These are phyloP conservation scores for Capromys pilorides DNA, from an alignment of 2,797 vertebrate genomes.

Conservation along the genomic window DNA sequence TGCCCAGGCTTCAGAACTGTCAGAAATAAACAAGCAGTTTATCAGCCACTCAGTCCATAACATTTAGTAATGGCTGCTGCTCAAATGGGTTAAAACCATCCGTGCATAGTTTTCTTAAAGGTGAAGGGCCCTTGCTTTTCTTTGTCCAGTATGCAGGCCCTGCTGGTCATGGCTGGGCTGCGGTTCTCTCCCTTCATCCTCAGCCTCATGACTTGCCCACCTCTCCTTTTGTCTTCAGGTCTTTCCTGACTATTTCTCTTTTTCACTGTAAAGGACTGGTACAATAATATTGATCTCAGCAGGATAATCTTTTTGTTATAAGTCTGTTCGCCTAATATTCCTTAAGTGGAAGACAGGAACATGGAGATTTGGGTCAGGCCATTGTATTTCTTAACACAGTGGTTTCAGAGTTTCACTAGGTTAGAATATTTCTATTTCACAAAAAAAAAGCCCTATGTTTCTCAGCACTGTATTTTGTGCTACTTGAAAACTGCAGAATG, in stretches of 20 bases:
- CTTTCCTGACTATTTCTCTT: neutral
- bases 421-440: neutral
- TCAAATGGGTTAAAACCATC: neutral
- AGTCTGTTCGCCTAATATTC: neutral
- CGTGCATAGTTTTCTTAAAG: neutral
- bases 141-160: neutral
- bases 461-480: neutral
- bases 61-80: neutral
- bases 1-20: neutral
- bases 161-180: fast-evolving
- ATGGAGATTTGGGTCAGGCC: fast-evolving
- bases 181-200: neutral
- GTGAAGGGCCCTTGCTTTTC: neutral
- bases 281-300: neutral
- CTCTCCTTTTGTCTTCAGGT: neutral
- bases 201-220: neutral
- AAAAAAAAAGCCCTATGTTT: neutral
- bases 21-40: neutral
- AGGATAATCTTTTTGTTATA: neutral
- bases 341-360: neutral
- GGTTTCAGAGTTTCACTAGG: neutral
- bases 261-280: neutral
- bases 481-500: neutral
- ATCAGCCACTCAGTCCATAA: neutral
- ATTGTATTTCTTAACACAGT: neutral